Evolutionary conservation across 2,113 vertebrate species (phyloP).

Genomic region (Saguinus imperator): DNA sequence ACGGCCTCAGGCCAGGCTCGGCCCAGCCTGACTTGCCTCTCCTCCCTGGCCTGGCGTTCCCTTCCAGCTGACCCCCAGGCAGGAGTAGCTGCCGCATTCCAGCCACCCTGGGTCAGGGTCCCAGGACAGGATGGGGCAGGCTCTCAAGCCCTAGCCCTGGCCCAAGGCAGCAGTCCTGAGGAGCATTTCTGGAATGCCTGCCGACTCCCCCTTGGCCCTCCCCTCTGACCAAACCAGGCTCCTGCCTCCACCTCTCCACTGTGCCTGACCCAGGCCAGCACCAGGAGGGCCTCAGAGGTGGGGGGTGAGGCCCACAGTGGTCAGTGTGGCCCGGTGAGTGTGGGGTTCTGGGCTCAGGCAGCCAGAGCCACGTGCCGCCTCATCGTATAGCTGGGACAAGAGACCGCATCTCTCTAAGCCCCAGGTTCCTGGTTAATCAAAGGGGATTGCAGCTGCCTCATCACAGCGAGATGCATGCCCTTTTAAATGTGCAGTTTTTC

Average conservation of each 20-base stretch:
- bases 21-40: background rate
- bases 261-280: background rate
- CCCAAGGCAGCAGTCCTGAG: background rate
- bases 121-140: no score
- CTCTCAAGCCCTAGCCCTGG: background rate
- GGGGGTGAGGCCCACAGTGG: no score
- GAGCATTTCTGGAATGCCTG: background rate
- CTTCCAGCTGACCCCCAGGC: background rate
- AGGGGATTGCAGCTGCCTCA: accelerated
- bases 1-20: background rate
- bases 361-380: background rate
- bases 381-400: accelerated
- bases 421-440: background rate
- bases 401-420: background rate
- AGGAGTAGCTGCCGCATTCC: background rate
- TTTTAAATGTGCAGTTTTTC: accelerated
- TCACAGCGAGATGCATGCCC: accelerated
- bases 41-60: background rate
- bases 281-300: background rate
- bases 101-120: background rate
- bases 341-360: background rate
- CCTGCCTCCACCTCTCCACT: background rate
- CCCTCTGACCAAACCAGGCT: no score
- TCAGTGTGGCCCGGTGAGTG: accelerated
- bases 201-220: background rate